These are phyloP conservation scores for Synchiropus splendidus DNA, from an alignment of 2,113 vertebrate species.

Conservation along the genomic window DNA sequence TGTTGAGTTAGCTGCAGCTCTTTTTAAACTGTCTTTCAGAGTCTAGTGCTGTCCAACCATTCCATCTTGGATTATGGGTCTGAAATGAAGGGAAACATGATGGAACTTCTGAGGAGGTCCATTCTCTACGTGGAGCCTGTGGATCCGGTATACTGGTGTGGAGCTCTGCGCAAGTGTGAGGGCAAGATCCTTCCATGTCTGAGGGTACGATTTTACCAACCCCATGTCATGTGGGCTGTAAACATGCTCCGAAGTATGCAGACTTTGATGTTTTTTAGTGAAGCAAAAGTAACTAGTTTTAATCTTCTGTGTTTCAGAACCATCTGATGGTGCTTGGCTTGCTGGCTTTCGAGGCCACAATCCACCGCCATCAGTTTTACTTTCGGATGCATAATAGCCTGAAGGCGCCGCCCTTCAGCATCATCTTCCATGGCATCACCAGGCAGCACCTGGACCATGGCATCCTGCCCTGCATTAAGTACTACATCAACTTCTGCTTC, in stretches of 20 bases:
- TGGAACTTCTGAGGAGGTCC: conserved; percentile 52
- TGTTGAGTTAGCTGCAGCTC: background rate
- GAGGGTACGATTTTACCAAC: conserved; percentile 31
- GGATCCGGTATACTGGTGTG: conserved; percentile 51
- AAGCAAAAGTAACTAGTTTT: too few relatives aligned
- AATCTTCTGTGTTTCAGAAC: conserved; percentile 42
- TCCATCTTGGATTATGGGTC: conserved; percentile 20
- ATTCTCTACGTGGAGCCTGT: conserved; percentile 43
- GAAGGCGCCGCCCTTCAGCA: conserved; percentile 39
- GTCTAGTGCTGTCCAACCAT: conserved; percentile 44
- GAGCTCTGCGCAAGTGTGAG: conserved; percentile 49
- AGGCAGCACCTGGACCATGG: conserved; percentile 52
- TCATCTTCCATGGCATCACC: conserved; percentile 49
- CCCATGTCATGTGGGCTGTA: too few relatives aligned
- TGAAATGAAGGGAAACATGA: conserved; percentile 38
- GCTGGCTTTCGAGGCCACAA: conserved; percentile 54
- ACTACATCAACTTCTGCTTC: conserved; percentile 67
- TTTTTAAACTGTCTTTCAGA: conserved; percentile 26
- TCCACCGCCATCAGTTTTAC: conserved; percentile 56
- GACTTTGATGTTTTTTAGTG: too few relatives aligned
- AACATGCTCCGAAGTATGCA: too few relatives aligned
- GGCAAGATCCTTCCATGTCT: conserved; percentile 60
- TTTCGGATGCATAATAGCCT: conserved; percentile 46
- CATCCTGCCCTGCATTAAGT: conserved; percentile 53
- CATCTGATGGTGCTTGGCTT: conserved; percentile 60